phyloP scores from a whole-genome alignment of 1,140 invertebrate genomes.

The Penaeus chinensis region DNA sequence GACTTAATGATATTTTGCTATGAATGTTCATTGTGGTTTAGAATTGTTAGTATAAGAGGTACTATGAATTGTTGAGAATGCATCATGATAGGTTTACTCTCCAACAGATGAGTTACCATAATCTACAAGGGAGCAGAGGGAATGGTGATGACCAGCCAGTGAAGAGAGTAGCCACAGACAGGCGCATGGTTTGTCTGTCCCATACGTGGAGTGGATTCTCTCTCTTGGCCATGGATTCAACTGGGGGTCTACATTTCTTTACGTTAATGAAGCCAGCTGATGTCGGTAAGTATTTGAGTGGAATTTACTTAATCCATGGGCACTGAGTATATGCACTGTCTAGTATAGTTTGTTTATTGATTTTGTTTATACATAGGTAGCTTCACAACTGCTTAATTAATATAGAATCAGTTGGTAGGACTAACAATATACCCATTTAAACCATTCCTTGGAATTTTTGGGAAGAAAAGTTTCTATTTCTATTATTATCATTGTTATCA shows the following conservation, averaged over 20 bases:
- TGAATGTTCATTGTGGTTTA: no score
- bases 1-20: neutral
- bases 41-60: neutral
- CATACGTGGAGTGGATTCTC: slow-evolving; percentile 60
- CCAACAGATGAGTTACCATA: slow-evolving; percentile 60
- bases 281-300: slow-evolving; percentile 42
- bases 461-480: no score
- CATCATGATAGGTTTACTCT: neutral
- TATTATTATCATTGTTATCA: no score
- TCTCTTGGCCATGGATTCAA: slow-evolving; percentile 53
- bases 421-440: no score
- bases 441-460: no score
- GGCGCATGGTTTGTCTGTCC: slow-evolving; percentile 49
- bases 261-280: slow-evolving; percentile 56
- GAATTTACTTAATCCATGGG: neutral
- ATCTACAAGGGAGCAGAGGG: slow-evolving; percentile 35
- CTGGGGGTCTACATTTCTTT: slow-evolving; percentile 57
- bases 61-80: no score
- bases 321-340: no score
- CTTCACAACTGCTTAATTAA: no score
- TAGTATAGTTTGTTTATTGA: no score
- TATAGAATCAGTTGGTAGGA: no score
- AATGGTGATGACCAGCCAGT: slow-evolving; percentile 41
- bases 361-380: no score
- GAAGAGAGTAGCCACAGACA: slow-evolving; percentile 30